Evolutionary conservation across 2,888 invertebrate genomes (phyloP).

Genomic region (Pammene aurita): DNA sequence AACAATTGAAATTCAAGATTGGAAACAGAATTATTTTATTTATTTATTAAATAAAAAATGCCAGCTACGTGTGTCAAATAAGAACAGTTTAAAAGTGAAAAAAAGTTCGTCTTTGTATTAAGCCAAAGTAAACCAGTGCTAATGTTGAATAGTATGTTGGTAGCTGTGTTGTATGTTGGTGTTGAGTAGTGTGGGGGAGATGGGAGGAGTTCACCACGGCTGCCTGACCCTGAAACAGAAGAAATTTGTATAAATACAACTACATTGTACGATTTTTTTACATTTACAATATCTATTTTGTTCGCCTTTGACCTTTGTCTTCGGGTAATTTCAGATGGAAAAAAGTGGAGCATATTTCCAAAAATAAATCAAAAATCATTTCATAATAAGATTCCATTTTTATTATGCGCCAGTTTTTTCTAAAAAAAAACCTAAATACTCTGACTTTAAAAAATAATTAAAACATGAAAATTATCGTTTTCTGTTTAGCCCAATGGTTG

Average conservation of each 20-base stretch:
- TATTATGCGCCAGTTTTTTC: too few relatives aligned
- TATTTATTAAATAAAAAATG: slow-evolving; percentile 26
- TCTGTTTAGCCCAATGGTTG: too few relatives aligned
- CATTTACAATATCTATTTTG: too few relatives aligned
- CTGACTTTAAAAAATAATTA: too few relatives aligned
- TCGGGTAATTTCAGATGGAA: too few relatives aligned
- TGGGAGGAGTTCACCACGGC: slow-evolving; percentile 19
- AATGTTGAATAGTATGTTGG: slow-evolving; percentile 4
- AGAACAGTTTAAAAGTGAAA: slow-evolving; percentile 19
- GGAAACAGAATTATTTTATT: slow-evolving; percentile 19
- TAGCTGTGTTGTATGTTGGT: slow-evolving; percentile 10
- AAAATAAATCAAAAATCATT: too few relatives aligned
- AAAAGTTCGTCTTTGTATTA: slow-evolving; percentile 31
- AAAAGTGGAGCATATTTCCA: too few relatives aligned
- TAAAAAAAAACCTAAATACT: too few relatives aligned
- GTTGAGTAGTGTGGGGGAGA: neutral
- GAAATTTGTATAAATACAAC: neutral
- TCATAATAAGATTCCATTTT: too few relatives aligned
- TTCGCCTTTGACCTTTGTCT: too few relatives aligned
- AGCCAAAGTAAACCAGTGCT: neutral
- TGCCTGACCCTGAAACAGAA: slow-evolving; percentile 27
- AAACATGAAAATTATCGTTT: too few relatives aligned
- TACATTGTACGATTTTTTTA: too few relatives aligned
- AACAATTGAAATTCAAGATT: slow-evolving; percentile 35
- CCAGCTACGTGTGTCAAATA: slow-evolving; percentile 7